These are phyloP conservation scores for Dicycla oo DNA, from an alignment of 2,888 invertebrate species.

Conservation along the genomic window DNA sequence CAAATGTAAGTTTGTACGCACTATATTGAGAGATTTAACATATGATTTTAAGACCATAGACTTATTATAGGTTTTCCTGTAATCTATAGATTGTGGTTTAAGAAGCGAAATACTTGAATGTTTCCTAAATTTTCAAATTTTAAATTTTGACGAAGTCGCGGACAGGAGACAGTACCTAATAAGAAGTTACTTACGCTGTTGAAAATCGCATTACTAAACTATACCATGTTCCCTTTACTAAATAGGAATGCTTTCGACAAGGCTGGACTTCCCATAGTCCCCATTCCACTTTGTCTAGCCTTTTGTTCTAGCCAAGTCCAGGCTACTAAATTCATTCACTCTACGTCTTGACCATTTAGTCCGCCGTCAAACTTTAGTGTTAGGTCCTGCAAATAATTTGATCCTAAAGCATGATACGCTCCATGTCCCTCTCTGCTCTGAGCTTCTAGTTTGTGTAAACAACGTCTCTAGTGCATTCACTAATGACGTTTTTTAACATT, in stretches of 20 bases:
- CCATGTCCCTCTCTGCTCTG: not conserved
- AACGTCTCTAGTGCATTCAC: not conserved
- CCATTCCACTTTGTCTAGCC: not conserved
- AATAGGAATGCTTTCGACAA: constrained; percentile 7
- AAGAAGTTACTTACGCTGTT: not conserved
- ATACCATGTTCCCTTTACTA: constrained; percentile 22
- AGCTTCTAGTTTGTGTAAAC: constrained; percentile 35
- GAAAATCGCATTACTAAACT: not conserved
- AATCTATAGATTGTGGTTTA: too few relatives aligned
- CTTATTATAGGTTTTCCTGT: too few relatives aligned
- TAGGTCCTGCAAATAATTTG: constrained; percentile 27
- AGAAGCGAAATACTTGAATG: too few relatives aligned
- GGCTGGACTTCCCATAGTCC: not conserved
- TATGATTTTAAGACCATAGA: too few relatives aligned
- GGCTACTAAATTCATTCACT: constrained; percentile 8
- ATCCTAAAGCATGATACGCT: constrained; percentile 25
- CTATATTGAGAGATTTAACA: too few relatives aligned
- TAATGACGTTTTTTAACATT: constrained; percentile 6
- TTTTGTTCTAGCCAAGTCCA: constrained; percentile 3
- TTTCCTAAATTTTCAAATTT: too few relatives aligned
- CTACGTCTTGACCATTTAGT: constrained; percentile 3
- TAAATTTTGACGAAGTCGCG: too few relatives aligned
- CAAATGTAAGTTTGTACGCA: too few relatives aligned
- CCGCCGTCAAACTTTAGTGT: constrained; percentile 16
- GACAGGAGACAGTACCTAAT: too few relatives aligned